Percentiles rank a stretch among this genome's conserved stretches.
Evolutionary conservation across 2,113 vertebrate species (phyloP).

Genomic region (Plecturocebus donacophilus): DNA sequence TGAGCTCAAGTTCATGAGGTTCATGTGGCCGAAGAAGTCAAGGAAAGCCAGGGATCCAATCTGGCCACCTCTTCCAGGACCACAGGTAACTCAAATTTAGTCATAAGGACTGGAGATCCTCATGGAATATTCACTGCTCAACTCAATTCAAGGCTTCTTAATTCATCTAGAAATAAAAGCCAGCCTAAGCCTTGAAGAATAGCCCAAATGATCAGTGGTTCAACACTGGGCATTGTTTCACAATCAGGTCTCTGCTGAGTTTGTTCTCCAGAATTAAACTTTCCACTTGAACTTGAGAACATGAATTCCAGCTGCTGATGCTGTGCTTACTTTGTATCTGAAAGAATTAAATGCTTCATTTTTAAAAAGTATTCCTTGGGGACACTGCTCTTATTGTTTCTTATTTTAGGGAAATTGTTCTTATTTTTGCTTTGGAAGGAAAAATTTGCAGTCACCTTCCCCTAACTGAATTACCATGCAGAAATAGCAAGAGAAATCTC

Average conservation of each 20-base stretch:
- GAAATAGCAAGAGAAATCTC: not conserved
- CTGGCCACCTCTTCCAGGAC: slow-evolving; percentile 31
- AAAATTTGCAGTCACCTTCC: not conserved
- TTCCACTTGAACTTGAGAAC: not conserved
- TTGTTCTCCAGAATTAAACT: not conserved
- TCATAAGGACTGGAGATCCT: not conserved
- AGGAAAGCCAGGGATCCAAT: slow-evolving; percentile 53
- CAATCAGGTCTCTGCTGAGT: not conserved
- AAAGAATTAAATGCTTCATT: not conserved
- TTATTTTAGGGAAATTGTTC: not conserved
- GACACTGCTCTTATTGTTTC: not conserved
- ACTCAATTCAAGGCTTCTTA: not conserved
- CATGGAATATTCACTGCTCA: not conserved
- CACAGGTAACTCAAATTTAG: slow-evolving; percentile 45
- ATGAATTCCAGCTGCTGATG: not conserved
- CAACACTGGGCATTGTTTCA: fast-evolving
- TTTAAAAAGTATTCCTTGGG: not conserved
- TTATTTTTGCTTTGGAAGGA: not conserved
- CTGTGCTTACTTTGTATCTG: not conserved
- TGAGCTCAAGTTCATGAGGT: slow-evolving; percentile 30
- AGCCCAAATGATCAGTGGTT: too few relatives aligned
- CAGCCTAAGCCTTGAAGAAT: not conserved
- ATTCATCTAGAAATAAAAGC: not conserved
- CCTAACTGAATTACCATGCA: not conserved
- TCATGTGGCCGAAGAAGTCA: slow-evolving; percentile 9